These are phyloP conservation scores for Hymenochirus boettgeri DNA, from an alignment of 2,113 vertebrate species.

Conservation along the genomic window DNA sequence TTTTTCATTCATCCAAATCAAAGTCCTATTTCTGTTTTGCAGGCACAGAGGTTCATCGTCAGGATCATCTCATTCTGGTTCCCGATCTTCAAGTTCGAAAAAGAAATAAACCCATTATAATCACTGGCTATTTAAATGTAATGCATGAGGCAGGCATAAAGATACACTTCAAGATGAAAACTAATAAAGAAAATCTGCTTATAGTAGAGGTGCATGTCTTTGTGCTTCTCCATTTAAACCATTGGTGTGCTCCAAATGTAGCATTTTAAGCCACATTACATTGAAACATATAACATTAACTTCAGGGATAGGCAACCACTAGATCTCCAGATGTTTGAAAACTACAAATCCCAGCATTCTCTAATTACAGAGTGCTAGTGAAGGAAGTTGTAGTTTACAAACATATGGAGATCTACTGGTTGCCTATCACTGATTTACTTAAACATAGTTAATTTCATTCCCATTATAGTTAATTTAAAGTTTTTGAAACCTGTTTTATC, in stretches of 20 bases:
- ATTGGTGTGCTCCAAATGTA: conserved; percentile 61
- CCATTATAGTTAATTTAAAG: too few relatives aligned
- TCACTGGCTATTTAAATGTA: conserved; percentile 49
- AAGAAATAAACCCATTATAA: conserved; percentile 75
- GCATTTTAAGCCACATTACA: conserved; percentile 78
- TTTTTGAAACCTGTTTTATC: too few relatives aligned
- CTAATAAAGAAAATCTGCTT: conserved; percentile 43
- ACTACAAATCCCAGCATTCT: too few relatives aligned
- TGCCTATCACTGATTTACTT: too few relatives aligned
- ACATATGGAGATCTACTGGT: too few relatives aligned
- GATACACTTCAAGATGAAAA: conserved; percentile 61
- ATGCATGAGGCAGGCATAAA: conserved; percentile 70
- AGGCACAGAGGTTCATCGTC: conserved; percentile 85
- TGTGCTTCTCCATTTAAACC: conserved; percentile 65
- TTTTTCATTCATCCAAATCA: background rate
- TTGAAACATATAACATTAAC: background rate
- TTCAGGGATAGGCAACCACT: too few relatives aligned
- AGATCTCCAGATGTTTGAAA: too few relatives aligned
- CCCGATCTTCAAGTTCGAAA: conserved; percentile 86
- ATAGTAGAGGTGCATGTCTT: conserved; percentile 70
- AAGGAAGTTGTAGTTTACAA: too few relatives aligned
- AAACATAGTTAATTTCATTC: too few relatives aligned
- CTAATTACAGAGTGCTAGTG: too few relatives aligned
- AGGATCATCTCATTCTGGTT: conserved; percentile 94
- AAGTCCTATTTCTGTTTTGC: conserved; percentile 67